Conservation (phyloP, 2,797 vertebrate species). For the Rhynchotus rufescens region DNA sequence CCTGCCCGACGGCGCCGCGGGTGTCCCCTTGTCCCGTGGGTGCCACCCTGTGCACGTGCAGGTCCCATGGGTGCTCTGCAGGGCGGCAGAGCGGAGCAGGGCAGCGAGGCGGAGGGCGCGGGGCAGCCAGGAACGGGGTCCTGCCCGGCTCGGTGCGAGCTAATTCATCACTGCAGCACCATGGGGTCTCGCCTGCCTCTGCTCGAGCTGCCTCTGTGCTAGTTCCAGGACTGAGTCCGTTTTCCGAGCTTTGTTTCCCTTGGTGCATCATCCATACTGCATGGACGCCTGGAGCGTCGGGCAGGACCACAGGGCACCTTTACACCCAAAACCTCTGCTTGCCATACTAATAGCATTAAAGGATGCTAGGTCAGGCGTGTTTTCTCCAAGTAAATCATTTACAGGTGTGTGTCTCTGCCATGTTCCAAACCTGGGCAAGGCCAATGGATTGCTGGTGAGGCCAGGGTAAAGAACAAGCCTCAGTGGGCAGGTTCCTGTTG, state of each 20-base stretch:
- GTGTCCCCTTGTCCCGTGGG: too few species aligned
- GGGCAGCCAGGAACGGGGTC: too few species aligned
- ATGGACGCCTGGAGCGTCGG: neutral
- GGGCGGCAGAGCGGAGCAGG: too few species aligned
- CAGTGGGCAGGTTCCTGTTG: conserved; percentile 18
- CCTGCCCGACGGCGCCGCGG: neutral
- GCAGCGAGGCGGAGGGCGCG: too few species aligned
- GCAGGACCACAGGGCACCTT: neutral
- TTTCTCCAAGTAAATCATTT: neutral
- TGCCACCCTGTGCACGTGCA: too few species aligned
- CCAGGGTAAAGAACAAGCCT: conserved; percentile 38
- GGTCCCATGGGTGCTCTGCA: too few species aligned
- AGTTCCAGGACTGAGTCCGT: rapidly evolving
- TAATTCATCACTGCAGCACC: neutral
- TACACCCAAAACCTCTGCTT: neutral
- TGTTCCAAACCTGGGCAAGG: neutral
- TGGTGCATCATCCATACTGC: rapidly evolving
- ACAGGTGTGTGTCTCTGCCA: neutral
- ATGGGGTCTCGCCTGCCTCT: neutral
- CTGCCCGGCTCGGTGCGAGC: too few species aligned
- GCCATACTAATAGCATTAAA: neutral
- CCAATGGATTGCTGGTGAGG: neutral
- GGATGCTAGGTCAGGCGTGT: neutral
- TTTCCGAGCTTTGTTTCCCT: rapidly evolving
- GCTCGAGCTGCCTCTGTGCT: neutral